phyloP scores from a whole-genome alignment of 2,113 vertebrate species.

The Pagrus major region DNA sequence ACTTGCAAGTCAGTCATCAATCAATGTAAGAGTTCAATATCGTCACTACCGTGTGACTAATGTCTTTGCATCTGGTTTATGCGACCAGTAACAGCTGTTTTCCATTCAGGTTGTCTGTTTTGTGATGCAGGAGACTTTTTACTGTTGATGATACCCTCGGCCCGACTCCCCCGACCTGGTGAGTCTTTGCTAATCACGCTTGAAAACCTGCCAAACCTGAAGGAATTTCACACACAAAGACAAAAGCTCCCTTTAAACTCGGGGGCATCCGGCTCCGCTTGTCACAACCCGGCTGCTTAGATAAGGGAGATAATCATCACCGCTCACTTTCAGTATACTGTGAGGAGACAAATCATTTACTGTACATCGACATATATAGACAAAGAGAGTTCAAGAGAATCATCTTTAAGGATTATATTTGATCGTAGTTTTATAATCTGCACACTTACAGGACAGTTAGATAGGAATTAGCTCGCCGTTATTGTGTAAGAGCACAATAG shows the following conservation, averaged over 20 bases:
- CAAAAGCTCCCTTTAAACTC: background rate
- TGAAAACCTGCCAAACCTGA: conserved; percentile 50
- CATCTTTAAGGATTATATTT: background rate
- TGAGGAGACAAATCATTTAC: conserved; percentile 11
- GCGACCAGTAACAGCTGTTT: background rate
- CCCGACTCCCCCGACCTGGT: rapidly evolving
- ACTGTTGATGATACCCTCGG: background rate
- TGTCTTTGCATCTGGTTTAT: conserved; percentile 11
- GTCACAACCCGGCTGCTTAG: background rate
- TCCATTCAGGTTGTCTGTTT: background rate
- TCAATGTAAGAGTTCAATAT: background rate
- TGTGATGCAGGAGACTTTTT: background rate
- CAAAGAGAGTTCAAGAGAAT: background rate
- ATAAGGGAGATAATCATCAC: background rate
- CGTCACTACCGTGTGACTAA: conserved; percentile 12
- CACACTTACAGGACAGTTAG: background rate
- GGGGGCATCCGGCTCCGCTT: background rate
- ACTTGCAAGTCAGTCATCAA: background rate
- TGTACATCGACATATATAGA: background rate
- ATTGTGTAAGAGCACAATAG: conserved; percentile 65
- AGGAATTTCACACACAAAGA: background rate
- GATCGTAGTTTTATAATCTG: background rate
- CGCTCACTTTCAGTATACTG: background rate
- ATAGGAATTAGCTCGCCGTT: background rate
- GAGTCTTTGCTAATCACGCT: background rate